Evolutionary conservation across 2,113 vertebrate genomes (phyloP).

Genomic region (Elgaria multicarinata): DNA sequence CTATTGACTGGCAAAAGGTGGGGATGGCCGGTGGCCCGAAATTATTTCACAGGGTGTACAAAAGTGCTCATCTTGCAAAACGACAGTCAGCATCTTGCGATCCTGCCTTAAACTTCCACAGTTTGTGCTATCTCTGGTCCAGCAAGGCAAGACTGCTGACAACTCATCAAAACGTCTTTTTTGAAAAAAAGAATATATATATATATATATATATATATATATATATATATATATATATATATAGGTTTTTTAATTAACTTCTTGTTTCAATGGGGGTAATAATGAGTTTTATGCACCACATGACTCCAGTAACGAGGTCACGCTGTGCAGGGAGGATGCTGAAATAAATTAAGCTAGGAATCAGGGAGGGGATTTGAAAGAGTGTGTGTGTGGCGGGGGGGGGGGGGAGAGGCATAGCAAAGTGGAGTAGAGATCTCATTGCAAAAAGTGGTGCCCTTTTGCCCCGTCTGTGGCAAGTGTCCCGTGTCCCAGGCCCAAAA

Average conservation of each 20-base stretch:
- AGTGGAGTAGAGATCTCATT: neutral
- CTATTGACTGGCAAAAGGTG: neutral
- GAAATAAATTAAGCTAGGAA: constrained; percentile 75
- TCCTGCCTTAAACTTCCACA: too few relatives aligned
- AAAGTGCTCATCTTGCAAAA: neutral
- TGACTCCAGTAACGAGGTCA: constrained; percentile 75
- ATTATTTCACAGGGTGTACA: neutral
- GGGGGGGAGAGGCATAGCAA: neutral
- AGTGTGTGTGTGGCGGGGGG: too few relatives aligned
- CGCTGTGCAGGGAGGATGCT: constrained; percentile 67
- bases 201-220: constrained; percentile 37
- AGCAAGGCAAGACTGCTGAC: neutral
- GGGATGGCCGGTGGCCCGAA: neutral
- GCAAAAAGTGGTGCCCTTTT: neutral
- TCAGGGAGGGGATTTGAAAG: too few relatives aligned
- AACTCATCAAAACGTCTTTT: constrained; percentile 19
- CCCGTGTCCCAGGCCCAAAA: neutral
- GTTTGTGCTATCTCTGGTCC: neutral
- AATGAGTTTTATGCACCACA: constrained; percentile 76
- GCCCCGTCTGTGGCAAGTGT: neutral
- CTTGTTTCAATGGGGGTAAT: constrained; percentile 72
- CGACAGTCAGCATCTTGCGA: neutral
- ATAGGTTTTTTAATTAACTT: constrained; percentile 80
- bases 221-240: neutral
- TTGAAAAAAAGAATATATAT: neutral